phyloP scores from a whole-genome alignment of 2,797 vertebrate species.

The Sebastes vulpes region DNA sequence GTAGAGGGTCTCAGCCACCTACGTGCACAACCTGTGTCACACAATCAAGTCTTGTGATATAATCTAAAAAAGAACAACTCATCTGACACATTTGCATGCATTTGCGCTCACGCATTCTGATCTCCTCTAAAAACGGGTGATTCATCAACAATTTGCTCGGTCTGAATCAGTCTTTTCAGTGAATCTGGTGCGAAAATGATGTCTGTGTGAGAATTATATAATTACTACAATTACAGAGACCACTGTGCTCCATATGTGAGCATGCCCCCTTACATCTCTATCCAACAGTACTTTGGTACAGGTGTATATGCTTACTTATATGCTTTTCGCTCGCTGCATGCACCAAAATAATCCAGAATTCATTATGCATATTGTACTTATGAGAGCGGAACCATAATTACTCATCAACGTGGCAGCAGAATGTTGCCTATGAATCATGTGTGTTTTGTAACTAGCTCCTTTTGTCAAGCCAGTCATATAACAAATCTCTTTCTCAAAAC shows the following conservation, averaged over 20 bases:
- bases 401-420: conserved; percentile 59
- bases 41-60: neutral
- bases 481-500: neutral
- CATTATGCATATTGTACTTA: conserved; percentile 46
- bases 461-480: conserved; percentile 29
- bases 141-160: conserved; percentile 17
- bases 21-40: neutral
- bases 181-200: neutral
- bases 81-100: conserved; percentile 10
- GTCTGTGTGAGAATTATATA: neutral
- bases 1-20: conserved; percentile 1
- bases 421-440: conserved; percentile 61
- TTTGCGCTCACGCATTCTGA: neutral
- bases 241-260: neutral
- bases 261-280: neutral
- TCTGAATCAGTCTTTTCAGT: conserved; percentile 6
- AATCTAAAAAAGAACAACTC: conserved; percentile 6
- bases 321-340: neutral
- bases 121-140: conserved; percentile 4
- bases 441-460: conserved; percentile 50
- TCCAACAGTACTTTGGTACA: neutral
- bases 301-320: conserved; percentile 13
- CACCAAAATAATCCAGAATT: conserved; percentile 43
- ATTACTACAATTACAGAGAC: neutral
- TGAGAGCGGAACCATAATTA: conserved; percentile 54